These are phyloP conservation scores for Phataginus tetradactyla DNA, from an alignment of 2,797 vertebrate species.

Conservation along the genomic window DNA sequence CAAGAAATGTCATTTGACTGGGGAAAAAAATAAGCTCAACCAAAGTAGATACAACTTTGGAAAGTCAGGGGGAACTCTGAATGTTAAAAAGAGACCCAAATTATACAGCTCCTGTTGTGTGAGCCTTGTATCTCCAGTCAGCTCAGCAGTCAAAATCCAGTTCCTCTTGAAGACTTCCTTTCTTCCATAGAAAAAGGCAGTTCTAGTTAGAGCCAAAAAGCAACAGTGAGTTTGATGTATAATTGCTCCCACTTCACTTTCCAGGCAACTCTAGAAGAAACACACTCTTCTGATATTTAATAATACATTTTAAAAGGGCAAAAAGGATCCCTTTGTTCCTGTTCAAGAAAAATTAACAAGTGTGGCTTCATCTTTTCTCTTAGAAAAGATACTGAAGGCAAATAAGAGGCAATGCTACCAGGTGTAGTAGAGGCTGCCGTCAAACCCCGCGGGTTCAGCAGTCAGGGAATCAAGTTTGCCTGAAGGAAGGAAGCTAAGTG, in stretches of 20 bases:
- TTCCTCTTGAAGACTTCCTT: background rate
- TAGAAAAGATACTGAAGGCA: conserved; percentile 92
- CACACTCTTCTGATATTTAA: conserved; percentile 43
- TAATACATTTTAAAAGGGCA: conserved; percentile 23
- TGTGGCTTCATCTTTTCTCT: conserved; percentile 49
- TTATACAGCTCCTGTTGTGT: background rate
- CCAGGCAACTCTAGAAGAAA: conserved; percentile 32
- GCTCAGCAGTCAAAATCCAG: conserved; percentile 49
- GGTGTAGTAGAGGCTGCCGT: conserved; percentile 89
- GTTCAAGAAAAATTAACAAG: conserved; percentile 54
- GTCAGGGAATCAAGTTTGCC: conserved; percentile 91
- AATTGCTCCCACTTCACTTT: conserved; percentile 35
- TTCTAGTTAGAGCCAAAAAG: background rate
- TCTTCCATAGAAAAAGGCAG: background rate
- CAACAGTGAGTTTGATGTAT: background rate
- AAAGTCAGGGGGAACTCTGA: conserved; percentile 46
- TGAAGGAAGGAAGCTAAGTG: conserved; percentile 88
- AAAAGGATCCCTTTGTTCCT: conserved; percentile 28
- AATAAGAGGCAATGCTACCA: conserved; percentile 93
- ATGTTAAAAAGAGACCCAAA: conserved; percentile 56
- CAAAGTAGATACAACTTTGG: conserved; percentile 57
- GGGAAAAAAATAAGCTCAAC: background rate
- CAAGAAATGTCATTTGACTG: conserved; percentile 59
- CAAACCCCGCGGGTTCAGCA: conserved; percentile 92
- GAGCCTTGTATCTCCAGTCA: conserved; percentile 40